These are phyloP conservation scores for Formica exsecta DNA, from an alignment of 1,140 invertebrate genomes.

Conservation along the genomic window DNA sequence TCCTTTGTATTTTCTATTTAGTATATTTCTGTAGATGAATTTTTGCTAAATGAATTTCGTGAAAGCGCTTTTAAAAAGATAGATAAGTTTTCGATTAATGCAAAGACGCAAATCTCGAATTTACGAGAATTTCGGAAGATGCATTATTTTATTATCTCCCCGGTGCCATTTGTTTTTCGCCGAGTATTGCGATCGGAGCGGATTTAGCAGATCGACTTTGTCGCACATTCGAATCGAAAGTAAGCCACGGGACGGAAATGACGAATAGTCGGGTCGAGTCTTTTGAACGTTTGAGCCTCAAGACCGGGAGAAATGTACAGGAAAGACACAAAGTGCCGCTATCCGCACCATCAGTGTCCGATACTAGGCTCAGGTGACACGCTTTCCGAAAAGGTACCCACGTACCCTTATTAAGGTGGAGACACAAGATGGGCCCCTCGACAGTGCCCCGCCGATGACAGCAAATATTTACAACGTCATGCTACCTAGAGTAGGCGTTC, in stretches of 20 bases:
- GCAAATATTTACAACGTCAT: slow-evolving; percentile 83
- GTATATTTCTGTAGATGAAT: not conserved
- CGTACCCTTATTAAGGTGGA: slow-evolving; percentile 73
- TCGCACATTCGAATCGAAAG: slow-evolving; percentile 6
- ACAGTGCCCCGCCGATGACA: slow-evolving; percentile 76
- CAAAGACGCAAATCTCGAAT: not conserved
- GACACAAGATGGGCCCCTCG: slow-evolving; percentile 60
- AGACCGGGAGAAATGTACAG: slow-evolving; percentile 47
- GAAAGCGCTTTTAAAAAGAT: slow-evolving; percentile 13
- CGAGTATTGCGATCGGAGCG: not conserved
- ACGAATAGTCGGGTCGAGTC: slow-evolving; percentile 65
- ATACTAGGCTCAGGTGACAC: slow-evolving; percentile 81
- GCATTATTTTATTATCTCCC: slow-evolving; percentile 38
- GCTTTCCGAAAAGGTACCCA: slow-evolving; percentile 72
- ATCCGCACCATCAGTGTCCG: slow-evolving; percentile 82
- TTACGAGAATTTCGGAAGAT: slow-evolving; percentile 12
- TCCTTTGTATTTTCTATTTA: not conserved
- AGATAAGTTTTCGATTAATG: slow-evolving; percentile 27
- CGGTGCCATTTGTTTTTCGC: slow-evolving; percentile 20
- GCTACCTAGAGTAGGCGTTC: slow-evolving; percentile 75
- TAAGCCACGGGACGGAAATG: slow-evolving; percentile 37
- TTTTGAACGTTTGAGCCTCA: slow-evolving; percentile 69
- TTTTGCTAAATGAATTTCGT: slow-evolving; percentile 23
- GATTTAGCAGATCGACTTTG: slow-evolving; percentile 62
- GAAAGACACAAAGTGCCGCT: slow-evolving; percentile 78